phyloP scores from a whole-genome alignment of 2,888 invertebrate genomes.

The Nomada flava region DNA sequence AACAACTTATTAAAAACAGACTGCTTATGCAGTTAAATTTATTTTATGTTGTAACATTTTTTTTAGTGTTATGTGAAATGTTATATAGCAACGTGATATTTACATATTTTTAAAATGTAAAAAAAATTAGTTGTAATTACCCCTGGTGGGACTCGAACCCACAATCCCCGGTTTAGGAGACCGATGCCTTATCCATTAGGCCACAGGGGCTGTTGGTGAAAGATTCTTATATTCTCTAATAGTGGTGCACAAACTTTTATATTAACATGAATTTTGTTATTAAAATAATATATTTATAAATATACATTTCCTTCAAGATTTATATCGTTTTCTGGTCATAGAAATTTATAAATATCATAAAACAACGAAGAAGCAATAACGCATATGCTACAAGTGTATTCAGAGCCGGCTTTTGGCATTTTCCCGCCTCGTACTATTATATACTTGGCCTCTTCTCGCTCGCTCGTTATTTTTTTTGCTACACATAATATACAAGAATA shows the following conservation, averaged over 20 bases:
- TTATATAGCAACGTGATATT: not conserved
- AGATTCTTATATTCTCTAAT: not conserved
- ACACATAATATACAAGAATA: too few relatives aligned
- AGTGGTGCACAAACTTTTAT: not conserved
- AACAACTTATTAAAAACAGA: too few relatives aligned
- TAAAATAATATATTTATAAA: not conserved
- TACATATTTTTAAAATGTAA: conserved; percentile 29
- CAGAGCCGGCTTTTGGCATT: too few relatives aligned
- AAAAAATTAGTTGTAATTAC: conserved; percentile 84
- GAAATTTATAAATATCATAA: not conserved
- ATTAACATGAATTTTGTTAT: conserved; percentile 1
- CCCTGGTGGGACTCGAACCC: conserved; percentile 95
- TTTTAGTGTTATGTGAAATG: too few relatives aligned
- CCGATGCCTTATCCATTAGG: conserved; percentile 94
- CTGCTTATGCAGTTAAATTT: too few relatives aligned
- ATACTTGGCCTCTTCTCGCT: too few relatives aligned
- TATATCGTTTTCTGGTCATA: not conserved
- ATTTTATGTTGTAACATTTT: too few relatives aligned
- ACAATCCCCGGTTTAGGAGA: conserved; percentile 94
- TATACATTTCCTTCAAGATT: not conserved
- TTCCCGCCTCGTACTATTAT: too few relatives aligned
- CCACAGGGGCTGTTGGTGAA: conserved; percentile 88
- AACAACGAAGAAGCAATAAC: conserved; percentile 19
- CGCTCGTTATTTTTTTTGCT: too few relatives aligned
- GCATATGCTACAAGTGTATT: conserved; percentile 17